Base-by-base conservation (phyloP, 2,113 vertebrate genomes). In the Macroglossus sobrinus region DNA sequence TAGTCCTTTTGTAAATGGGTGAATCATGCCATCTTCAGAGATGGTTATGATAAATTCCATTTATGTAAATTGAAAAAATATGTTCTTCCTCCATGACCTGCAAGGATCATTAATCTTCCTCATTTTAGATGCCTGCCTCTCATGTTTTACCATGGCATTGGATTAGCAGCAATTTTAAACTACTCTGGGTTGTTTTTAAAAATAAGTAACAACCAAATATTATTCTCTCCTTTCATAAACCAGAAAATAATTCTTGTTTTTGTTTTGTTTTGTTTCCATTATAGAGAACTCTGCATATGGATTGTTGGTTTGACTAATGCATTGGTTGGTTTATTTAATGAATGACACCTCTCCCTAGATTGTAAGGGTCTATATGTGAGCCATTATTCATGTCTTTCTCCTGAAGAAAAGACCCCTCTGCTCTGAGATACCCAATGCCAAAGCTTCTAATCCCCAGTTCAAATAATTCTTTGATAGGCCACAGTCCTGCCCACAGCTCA, bases 91-190 rank as follows among this genome's bases (percentile, higher is more conserved):
- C 95, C 87, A 28, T 38, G 22, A 91, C n/a, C 89, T 89, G 40
- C 97, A 97, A 93, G 43, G 47, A 85, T 97, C 97, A 95, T 97
- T 71, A 94, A 92, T 98, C 91, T 98, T 91, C 76, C 94, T 97
- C 80, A 43, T 93, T 97, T 95, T 55, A 86, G 81, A 72, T 90
- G 33, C 1, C 5, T 82, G n/a, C 40, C 40, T 97, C 53, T 94
- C 92, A 12, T 28, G 76, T 78, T 74, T 97, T 74, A 94, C 68
- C 87, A 33, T 72, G 38, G 72, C 74, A 63, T 4, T 87, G 45
- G 59, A 69, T 89, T 94, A 89, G 89, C 26, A 86, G 79, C 66
- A 47, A 85, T 92, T 85, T 90, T 78, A 16, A 91, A 93, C 69
- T 40, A 89, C 35, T 63, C 71, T 45, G 50, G 68, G 30, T 88